Evolutionary conservation across 2,888 invertebrate genomes (phyloP), one percentile per base, ranked within the genome.

Genomic region (Platycheirus rosarum): DNA sequence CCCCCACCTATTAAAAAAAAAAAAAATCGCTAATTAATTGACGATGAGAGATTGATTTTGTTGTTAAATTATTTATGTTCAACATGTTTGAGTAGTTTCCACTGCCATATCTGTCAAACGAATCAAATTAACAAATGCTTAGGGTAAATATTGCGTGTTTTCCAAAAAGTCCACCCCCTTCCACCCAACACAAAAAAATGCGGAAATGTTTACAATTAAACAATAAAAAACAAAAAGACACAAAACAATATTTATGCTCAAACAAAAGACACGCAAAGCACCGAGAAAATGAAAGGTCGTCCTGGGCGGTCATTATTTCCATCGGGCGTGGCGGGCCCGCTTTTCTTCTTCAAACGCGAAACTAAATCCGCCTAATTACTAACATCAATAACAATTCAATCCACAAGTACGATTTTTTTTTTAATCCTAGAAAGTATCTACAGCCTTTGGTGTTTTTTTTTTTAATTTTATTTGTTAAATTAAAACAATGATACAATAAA

Each of bases 401-500:
- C 26, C 40, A 42, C 53, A 37, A 49, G 46, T 71, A 60, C 57
- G 48, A 44, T 32, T 44, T 37, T 26, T 32, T 44, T 37, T 26
- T 49, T 37, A 48, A 29, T 70, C 42, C 66, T 42, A 53, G 40
- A 48, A 40, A 37, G 57, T 65, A 65, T 62, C 63, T 35, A 51
- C 26, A 42, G 60, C 26, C 46, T 73, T 26, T 63, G 11, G 9
- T 18, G 0, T 63, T 35, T 32, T 53, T 20, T 51, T 70, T 14
- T 9, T 6, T 40, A 48, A 40, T 42, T 57, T 35, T 62, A 66
- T 20, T 53, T 63, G 48, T 68, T 82, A 57, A 71, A 82, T 69
- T 77, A 77, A 77, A 82, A 82, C 82, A 82, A 82, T 82, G 71
- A 35, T 68, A 63, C 71, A 49, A 77, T 82, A 82, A 82, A 77